Base-by-base conservation (phyloP, 2,797 vertebrate species). In the Chloroceryle inda region DNA sequence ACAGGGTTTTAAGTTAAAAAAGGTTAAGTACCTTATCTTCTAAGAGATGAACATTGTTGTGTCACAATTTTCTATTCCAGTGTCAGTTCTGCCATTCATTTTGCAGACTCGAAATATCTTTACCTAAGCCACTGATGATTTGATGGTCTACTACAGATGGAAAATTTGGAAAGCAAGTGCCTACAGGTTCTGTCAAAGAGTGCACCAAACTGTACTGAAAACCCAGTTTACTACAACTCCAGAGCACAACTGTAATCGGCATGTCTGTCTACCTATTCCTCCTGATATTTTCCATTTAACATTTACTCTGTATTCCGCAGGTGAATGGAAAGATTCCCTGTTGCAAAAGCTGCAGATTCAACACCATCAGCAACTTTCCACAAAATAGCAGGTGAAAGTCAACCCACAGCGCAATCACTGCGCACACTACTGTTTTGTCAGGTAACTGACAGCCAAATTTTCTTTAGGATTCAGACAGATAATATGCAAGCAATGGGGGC, bases 1-100 rank as follows among this genome's bases (percentile, higher is more conserved):
- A 0, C 10, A 42, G 7, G 13, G 42, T 68, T 31, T 61, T n/a
- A 64, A 80, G 11, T 42, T 50, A 49, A 15, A n/a, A 22, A 73
- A 89, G 59, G 5, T 9, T 38, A 55, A 75, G 69, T 24, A 44
- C 1, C 11, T 21, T 45, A 4, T n/a, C 49, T 74, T 77, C 26
- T 40, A 50, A 35, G 21, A 44, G 3, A 80, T 9, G 1, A 35
- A 29, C 35, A 55, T 2, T 38, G 9, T 3, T 2, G 0, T 3
- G 15, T 38, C 3, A 0, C 6, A 5, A 29, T 47, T 74, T 94
- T 55, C 35, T 63, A n/a, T 15, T 31, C 10, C 0, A 24, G 18
- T 6, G 8, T 29, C 66, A 69, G 75, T 19, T 64, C 61, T 1
- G 1, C 26, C 31, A 13, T 61, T 89, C 22, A 27, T 72, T 95